A percentile compares a stretch with the other conserved stretches of the same genome.
Evolutionary conservation across 1,140 invertebrate species (phyloP).

Genomic region (Amphibalanus amphitrite): DNA sequence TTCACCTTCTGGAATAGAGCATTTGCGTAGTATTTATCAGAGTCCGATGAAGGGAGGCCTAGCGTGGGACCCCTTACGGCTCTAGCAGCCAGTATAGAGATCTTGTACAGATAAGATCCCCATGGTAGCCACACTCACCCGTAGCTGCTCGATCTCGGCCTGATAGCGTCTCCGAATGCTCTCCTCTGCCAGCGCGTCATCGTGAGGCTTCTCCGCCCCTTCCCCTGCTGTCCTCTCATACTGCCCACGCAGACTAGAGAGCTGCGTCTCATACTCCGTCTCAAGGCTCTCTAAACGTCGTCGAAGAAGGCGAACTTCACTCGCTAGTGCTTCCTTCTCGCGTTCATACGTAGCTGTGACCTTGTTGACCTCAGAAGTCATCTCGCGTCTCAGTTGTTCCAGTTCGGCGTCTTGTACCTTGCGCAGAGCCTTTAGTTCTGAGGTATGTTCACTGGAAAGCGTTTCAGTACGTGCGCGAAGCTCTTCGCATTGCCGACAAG

Average conservation of each 20-base stretch:
- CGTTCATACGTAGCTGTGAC: not conserved
- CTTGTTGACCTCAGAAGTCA: not conserved
- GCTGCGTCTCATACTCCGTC: slow-evolving; percentile 39
- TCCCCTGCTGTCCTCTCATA: slow-evolving; percentile 16
- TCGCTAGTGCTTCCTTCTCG: not conserved
- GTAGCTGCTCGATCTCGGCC: slow-evolving; percentile 66
- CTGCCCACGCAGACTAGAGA: slow-evolving; percentile 15
- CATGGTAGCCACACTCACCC: no score
- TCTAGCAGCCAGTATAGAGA: no score
- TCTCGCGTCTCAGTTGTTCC: not conserved
- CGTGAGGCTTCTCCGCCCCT: slow-evolving; percentile 7
- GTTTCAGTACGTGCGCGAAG: slow-evolving; percentile 25
- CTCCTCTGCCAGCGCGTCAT: slow-evolving; percentile 35
- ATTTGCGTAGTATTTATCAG: no score
- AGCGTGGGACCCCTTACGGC: no score
- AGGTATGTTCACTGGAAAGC: not conserved
- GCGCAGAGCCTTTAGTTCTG: not conserved
- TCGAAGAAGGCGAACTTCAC: slow-evolving; percentile 29
- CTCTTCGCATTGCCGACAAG: slow-evolving; percentile 39
- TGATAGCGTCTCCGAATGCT: slow-evolving; percentile 57
- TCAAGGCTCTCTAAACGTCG: slow-evolving; percentile 47
- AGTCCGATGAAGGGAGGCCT: no score
- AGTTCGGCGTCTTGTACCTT: not conserved
- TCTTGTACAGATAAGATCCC: no score
- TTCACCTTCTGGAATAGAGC: no score